phyloP scores from a whole-genome alignment of 2,113 vertebrate genomes.

The Pristiophorus japonicus region DNA sequence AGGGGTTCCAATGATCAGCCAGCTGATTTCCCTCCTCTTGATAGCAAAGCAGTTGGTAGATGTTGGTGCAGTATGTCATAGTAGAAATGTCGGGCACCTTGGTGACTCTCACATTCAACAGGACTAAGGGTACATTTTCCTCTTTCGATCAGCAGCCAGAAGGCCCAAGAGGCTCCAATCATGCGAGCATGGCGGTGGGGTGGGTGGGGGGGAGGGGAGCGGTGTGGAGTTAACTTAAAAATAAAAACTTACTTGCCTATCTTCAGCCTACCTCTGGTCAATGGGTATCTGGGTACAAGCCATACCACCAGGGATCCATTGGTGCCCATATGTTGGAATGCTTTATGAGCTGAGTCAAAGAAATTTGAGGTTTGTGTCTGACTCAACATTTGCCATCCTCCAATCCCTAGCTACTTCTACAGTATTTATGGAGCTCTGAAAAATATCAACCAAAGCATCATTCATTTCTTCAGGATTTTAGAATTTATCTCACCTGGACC shows the following conservation, averaged over 20 bases:
- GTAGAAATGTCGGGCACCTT: not conserved
- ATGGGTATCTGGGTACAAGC: not conserved
- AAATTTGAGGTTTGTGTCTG: not conserved
- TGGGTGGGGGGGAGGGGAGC: not conserved
- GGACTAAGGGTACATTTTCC: not conserved
- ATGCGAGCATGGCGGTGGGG: not conserved
- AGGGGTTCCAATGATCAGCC: not conserved
- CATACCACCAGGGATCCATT: not conserved
- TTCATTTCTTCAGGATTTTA: not conserved
- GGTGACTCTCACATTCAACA: not conserved
- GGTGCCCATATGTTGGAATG: not conserved
- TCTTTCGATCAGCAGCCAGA: not conserved
- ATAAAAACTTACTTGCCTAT: not conserved
- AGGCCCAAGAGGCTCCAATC: not conserved
- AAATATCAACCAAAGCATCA: not conserved
- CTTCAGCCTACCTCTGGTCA: not conserved
- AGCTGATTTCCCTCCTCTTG: not conserved
- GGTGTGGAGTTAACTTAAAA: not conserved
- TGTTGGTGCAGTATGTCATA: not conserved
- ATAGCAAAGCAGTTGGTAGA: not conserved
- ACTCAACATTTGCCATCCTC: not conserved
- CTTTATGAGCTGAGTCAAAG: not conserved
- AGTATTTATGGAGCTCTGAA: not conserved
- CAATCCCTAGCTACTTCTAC: not conserved
- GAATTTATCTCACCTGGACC: not conserved